Percentiles rank a stretch among this genome's conserved stretches.
These are phyloP conservation scores for Chymomyza procnemis DNA, from an alignment of 2,888 invertebrate genomes.

Conservation along the genomic window DNA sequence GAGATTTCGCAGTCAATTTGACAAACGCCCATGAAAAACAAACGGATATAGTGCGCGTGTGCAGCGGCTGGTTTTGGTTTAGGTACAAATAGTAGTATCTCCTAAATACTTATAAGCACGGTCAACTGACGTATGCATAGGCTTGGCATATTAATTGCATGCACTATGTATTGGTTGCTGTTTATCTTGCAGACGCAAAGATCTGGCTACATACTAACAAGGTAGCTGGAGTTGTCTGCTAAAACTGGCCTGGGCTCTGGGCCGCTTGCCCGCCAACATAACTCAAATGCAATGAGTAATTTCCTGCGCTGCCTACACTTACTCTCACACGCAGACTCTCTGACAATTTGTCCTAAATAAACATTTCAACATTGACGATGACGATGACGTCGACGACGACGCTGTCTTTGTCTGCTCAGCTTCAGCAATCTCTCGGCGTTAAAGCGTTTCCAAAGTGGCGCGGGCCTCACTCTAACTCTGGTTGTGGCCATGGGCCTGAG, in stretches of 20 bases:
- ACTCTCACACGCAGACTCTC: slow-evolving; percentile 2
- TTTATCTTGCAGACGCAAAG: slow-evolving; percentile 9
- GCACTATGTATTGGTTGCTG: slow-evolving; percentile 23
- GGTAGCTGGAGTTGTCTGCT: slow-evolving; percentile 26
- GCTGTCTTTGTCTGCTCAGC: slow-evolving; percentile 28
- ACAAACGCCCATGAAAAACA: slow-evolving; percentile 51
- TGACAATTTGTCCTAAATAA: slow-evolving; percentile 75
- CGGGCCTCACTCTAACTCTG: slow-evolving; percentile 22
- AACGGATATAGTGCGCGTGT: slow-evolving; percentile 50
- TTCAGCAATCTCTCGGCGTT: slow-evolving; percentile 41
- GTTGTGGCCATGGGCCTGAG: too few species aligned
- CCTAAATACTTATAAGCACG: neutral
- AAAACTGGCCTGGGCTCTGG: neutral
- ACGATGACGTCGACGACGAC: slow-evolving; percentile 27
- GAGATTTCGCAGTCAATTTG: slow-evolving; percentile 66
- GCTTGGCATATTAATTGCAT: slow-evolving; percentile 55
- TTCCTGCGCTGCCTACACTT: slow-evolving; percentile 67
- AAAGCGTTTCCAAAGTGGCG: slow-evolving; percentile 58
- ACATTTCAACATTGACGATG: slow-evolving; percentile 71
- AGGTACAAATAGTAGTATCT: neutral
- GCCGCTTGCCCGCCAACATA: slow-evolving; percentile 19
- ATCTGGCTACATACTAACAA: slow-evolving; percentile 38
- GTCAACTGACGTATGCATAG: slow-evolving; percentile 16
- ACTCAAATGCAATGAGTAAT: slow-evolving; percentile 67
- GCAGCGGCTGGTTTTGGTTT: neutral